Conservation (phyloP, 1,140 invertebrate species). For the Dendrolimus punctatus region DNA sequence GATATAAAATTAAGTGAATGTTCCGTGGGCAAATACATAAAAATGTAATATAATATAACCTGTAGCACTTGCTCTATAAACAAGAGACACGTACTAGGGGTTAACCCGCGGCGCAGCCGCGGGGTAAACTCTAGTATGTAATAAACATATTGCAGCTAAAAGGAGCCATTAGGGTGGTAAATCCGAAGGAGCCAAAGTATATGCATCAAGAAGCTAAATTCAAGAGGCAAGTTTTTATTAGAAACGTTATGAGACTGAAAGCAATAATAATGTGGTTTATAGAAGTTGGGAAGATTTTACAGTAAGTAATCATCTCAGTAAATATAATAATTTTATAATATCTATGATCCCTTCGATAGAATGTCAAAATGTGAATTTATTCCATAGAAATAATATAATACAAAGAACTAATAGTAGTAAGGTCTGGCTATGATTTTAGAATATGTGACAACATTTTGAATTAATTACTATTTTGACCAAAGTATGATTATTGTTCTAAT, state of each 20-base stretch:
- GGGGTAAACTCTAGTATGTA: too few relatives aligned
- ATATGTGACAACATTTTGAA: background rate
- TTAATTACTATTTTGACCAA: background rate
- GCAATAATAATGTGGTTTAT: constrained; percentile 91
- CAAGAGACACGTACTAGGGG: too few relatives aligned
- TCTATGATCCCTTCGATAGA: background rate
- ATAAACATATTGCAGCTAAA: constrained; percentile 75
- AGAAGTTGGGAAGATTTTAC: constrained; percentile 91
- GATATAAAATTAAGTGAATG: too few relatives aligned
- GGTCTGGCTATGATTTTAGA: background rate
- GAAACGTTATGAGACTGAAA: constrained; percentile 95
- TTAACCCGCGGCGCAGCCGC: too few relatives aligned
- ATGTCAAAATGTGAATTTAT: too few relatives aligned
- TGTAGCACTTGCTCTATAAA: too few relatives aligned
- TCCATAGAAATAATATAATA: too few relatives aligned
- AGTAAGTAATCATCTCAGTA: constrained; percentile 76
- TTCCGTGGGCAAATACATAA: too few relatives aligned
- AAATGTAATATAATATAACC: too few relatives aligned
- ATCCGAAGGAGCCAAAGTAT: constrained; percentile 96
- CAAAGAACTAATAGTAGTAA: too few relatives aligned
- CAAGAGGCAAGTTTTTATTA: constrained; percentile 93
- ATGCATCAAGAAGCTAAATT: constrained; percentile 96
- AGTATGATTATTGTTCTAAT: too few relatives aligned
- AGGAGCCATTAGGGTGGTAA: constrained; percentile 92
- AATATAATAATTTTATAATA: background rate